Evolutionary conservation across 2,888 invertebrate genomes (phyloP).

Genomic region (Chaitophorus viminalis): DNA sequence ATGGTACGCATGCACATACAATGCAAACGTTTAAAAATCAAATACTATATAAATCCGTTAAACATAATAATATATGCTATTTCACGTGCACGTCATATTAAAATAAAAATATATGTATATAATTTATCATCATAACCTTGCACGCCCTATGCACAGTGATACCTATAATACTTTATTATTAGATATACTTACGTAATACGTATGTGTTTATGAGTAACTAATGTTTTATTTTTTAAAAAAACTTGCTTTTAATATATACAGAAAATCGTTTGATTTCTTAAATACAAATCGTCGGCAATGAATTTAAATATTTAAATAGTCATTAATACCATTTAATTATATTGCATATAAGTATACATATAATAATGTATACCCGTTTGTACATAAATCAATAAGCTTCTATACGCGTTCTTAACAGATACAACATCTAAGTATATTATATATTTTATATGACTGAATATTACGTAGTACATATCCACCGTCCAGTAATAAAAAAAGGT

Average conservation of each 20-base stretch:
- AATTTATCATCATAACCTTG: neutral
- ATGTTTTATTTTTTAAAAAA: neutral
- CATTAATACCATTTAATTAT: constrained; percentile 45
- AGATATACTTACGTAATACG: neutral
- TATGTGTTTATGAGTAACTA: neutral
- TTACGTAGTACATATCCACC: too few species aligned
- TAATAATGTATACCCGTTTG: neutral
- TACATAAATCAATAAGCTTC: constrained; percentile 9
- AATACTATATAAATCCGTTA: neutral
- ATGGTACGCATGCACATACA: neutral
- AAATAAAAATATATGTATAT: neutral
- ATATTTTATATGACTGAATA: neutral
- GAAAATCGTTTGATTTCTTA: constrained; percentile 31
- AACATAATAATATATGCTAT: neutral
- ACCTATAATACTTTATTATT: neutral
- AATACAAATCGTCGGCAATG: constrained; percentile 43
- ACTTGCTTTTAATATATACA: constrained; percentile 35
- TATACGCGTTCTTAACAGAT: too few species aligned
- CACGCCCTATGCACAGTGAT: neutral
- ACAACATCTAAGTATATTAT: neutral
- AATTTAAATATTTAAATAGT: constrained; percentile 38
- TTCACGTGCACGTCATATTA: neutral
- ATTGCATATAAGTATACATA: too few species aligned
- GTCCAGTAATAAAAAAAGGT: neutral
- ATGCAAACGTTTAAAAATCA: neutral